phyloP scores from a whole-genome alignment of 1,140 invertebrate genomes.

The Cherax quadricarinatus region DNA sequence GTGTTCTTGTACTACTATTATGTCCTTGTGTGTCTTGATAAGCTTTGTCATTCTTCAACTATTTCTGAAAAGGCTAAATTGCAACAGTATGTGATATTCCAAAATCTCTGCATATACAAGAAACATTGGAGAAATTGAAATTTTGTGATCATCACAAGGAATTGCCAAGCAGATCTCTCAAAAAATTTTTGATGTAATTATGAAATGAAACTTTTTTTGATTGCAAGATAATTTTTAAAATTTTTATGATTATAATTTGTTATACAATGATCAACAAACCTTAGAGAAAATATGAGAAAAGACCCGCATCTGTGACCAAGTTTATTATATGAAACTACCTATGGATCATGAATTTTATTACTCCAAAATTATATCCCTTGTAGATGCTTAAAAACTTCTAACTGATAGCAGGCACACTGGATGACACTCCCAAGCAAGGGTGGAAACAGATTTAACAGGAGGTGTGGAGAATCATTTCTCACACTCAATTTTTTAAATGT shows the following conservation, averaged over 20 bases:
- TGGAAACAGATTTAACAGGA: conserved; percentile 34
- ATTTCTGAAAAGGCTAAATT: not conserved
- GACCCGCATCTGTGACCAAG: conserved; percentile 7
- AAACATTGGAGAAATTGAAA: not conserved
- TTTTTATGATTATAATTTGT: conserved; percentile 13
- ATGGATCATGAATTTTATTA: not conserved
- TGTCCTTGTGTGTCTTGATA: conserved; percentile 42
- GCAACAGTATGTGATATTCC: conserved; percentile 17
- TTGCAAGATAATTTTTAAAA: conserved; percentile 10
- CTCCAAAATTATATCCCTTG: not conserved
- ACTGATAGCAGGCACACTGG: conserved; percentile 28
- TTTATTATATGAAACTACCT: not conserved
- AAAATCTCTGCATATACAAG: not conserved
- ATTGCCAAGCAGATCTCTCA: conserved; percentile 15
- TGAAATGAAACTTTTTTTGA: conserved; percentile 11
- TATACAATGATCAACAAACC: not conserved
- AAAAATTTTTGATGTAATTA: conserved; percentile 24
- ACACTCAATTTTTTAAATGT: conserved; percentile 26
- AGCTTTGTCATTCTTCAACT: conserved; percentile 10
- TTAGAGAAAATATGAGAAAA: not conserved
- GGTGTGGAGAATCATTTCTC: conserved; percentile 18
- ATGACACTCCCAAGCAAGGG: conserved; percentile 21
- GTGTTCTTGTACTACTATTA: conserved; percentile 48
- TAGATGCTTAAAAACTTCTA: conserved; percentile 1
- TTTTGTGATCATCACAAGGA: not conserved